These are phyloP conservation scores for Neria commutata DNA, from an alignment of 2,888 invertebrate genomes.

Conservation along the genomic window DNA sequence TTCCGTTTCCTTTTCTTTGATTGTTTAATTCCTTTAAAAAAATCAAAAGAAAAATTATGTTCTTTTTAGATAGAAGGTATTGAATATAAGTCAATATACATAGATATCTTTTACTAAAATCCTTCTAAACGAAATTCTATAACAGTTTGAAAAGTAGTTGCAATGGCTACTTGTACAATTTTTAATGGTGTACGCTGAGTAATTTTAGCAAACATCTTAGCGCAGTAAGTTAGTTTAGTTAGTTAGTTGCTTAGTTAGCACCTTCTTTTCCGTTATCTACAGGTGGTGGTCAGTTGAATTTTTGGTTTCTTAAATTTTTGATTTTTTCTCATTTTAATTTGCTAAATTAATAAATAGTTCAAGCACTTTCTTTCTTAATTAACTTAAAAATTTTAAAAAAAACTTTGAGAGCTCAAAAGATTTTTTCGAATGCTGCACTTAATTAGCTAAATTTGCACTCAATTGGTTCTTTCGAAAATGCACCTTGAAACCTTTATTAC, in stretches of 20 bases:
- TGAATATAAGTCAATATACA: no score
- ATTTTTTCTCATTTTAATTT: slow-evolving; percentile 12
- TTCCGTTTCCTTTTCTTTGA: slow-evolving; percentile 15
- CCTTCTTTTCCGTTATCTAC: neutral
- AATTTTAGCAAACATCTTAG: slow-evolving; percentile 14
- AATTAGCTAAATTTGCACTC: neutral
- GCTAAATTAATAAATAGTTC: slow-evolving; percentile 2
- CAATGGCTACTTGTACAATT: neutral
- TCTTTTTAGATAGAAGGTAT: slow-evolving; percentile 31
- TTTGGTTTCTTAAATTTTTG: slow-evolving; percentile 7
- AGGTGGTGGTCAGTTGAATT: slow-evolving; percentile 44
- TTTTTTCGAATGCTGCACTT: slow-evolving; percentile 12
- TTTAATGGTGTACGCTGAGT: slow-evolving; percentile 39
- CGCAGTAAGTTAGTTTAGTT: neutral
- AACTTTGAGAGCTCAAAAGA: slow-evolving; percentile 40
- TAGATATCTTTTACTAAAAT: no score
- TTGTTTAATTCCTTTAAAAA: slow-evolving; percentile 32
- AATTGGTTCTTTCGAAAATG: neutral
- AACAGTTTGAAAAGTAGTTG: slow-evolving; percentile 45
- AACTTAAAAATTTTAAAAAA: neutral
- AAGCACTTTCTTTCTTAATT: neutral
- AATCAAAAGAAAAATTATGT: slow-evolving; percentile 24
- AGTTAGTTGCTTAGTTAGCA: slow-evolving; percentile 17
- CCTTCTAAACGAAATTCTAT: no score
- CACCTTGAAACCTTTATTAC: neutral